Conservation (phyloP, 1,140 invertebrate genomes). For the Campoletis sonorensis region DNA sequence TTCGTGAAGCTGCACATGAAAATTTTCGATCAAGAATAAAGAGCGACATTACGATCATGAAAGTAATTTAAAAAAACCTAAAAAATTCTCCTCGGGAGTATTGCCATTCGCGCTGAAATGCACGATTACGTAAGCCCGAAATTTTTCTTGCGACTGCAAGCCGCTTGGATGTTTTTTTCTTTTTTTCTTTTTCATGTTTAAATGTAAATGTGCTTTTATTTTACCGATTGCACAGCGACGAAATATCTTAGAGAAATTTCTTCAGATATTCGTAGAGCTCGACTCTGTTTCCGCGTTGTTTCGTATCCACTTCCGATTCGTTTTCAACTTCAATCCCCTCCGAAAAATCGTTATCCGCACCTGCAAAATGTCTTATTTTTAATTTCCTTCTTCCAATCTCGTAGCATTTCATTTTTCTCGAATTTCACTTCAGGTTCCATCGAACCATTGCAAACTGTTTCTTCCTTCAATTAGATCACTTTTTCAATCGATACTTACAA, state of each 20-base stretch:
- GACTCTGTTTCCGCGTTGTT: constrained; percentile 38
- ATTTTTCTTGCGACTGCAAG: neutral
- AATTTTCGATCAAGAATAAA: neutral
- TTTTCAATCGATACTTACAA: constrained; percentile 55
- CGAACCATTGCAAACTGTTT: too few species aligned
- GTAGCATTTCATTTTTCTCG: neutral
- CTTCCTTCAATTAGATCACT: too few species aligned
- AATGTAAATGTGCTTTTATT: neutral
- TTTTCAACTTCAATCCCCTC: constrained; percentile 45
- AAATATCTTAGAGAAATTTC: constrained; percentile 43
- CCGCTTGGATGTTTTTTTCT: neutral
- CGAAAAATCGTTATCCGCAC: constrained; percentile 59
- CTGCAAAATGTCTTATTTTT: constrained; percentile 51
- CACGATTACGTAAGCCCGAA: constrained; percentile 48
- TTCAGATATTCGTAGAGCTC: constrained; percentile 41
- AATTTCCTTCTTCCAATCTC: neutral
- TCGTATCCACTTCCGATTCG: constrained; percentile 53
- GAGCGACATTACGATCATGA: neutral
- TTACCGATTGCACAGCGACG: neutral
- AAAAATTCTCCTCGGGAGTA: constrained; percentile 41
- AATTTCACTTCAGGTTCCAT: too few species aligned
- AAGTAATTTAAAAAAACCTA: neutral
- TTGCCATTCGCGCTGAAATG: constrained; percentile 47
- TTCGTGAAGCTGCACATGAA: constrained; percentile 11
- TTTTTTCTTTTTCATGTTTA: neutral